These are phyloP conservation scores for Halictus ligatus DNA, from an alignment of 2,888 invertebrate genomes.

Conservation along the genomic window DNA sequence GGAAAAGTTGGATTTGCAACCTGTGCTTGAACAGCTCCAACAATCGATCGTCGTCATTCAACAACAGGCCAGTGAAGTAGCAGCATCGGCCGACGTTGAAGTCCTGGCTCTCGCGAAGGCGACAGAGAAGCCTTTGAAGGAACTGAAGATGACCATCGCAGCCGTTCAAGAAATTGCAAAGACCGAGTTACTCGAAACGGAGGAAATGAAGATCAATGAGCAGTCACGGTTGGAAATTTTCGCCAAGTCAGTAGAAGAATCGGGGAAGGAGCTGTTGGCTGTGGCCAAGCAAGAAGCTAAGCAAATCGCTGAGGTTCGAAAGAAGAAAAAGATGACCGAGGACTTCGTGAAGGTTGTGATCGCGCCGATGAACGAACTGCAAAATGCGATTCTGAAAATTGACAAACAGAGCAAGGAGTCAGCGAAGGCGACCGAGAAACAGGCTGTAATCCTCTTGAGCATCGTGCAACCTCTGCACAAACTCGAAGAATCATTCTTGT, in stretches of 20 bases:
- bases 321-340: conserved; percentile 10
- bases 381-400: conserved; percentile 46
- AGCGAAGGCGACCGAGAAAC: conserved; percentile 7
- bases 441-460: conserved; percentile 42
- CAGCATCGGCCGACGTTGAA: not conserved
- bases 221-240: conserved; percentile 81
- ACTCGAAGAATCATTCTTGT: conserved; percentile 52
- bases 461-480: conserved; percentile 59
- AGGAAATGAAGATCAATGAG: conserved; percentile 32
- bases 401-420: conserved; percentile 32
- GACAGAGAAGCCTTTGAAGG: conserved; percentile 40
- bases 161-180: conserved; percentile 45
- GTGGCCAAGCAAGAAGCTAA: conserved; percentile 31
- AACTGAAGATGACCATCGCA: conserved; percentile 51
- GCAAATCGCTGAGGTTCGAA: not conserved
- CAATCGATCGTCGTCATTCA: conserved; percentile 70
- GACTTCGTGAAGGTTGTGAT: conserved; percentile 39
- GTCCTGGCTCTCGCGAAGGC: conserved; percentile 24
- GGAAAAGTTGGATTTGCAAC: conserved; percentile 46
- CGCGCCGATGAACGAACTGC: conserved; percentile 49
- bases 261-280: conserved; percentile 33
- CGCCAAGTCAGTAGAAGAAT: conserved; percentile 73
- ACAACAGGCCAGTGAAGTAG: conserved; percentile 54
- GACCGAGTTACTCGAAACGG: conserved; percentile 24
- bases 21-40: conserved; percentile 71